Percentiles rank a stretch among this genome's conserved stretches.
Conservation (phyloP, 2,113 vertebrate genomes). For the Pelobates fuscus region DNA sequence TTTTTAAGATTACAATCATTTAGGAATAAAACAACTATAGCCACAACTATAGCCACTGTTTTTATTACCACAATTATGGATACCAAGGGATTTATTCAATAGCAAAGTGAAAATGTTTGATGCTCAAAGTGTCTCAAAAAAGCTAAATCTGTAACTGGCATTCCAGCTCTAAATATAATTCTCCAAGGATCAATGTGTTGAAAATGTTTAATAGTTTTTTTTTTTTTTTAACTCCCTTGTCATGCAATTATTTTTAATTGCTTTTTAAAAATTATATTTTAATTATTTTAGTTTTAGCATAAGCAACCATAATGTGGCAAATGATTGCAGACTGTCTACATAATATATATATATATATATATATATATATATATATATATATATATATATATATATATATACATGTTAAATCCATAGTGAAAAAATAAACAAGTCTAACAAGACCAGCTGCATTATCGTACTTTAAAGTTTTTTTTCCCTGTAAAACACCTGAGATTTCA, state of each 20-base stretch:
- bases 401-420: no score
- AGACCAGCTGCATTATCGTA: no score
- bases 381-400: no score
- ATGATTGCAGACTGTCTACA: no score
- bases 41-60: slow-evolving; percentile 30
- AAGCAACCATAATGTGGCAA: no score
- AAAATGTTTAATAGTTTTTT: slow-evolving; percentile 21
- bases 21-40: slow-evolving; percentile 29
- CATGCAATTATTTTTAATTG: slow-evolving; percentile 44
- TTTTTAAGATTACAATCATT: neutral
- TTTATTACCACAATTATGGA: slow-evolving; percentile 45
- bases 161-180: slow-evolving; percentile 17
- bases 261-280: slow-evolving; percentile 11
- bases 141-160: slow-evolving; percentile 15
- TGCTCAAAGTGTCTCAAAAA: slow-evolving; percentile 32
- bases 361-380: no score
- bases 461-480: no score
- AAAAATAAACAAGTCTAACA: no score
- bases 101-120: slow-evolving; percentile 23
- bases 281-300: no score
- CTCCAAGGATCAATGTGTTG: slow-evolving; percentile 25
- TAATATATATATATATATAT: no score
- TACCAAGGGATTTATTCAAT: slow-evolving; percentile 17
- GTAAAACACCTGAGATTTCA: no score
- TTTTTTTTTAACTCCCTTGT: slow-evolving; percentile 22